phyloP scores from a whole-genome alignment of 2,797 vertebrate species.

The Notolepis coatsorum region DNA sequence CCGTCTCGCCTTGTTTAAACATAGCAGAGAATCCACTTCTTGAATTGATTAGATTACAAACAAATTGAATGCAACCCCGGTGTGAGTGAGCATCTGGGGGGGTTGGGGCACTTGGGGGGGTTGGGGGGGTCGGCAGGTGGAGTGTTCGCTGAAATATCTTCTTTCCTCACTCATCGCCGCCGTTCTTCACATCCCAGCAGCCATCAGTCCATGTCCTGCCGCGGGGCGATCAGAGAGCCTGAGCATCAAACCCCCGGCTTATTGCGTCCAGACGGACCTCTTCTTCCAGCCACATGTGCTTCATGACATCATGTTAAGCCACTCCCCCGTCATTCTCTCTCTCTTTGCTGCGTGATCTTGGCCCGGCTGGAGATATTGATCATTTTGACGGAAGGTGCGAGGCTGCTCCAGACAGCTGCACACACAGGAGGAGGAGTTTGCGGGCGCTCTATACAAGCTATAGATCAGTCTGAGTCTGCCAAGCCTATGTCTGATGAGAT shows the following conservation, averaged over 20 bases:
- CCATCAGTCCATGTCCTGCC: constrained; percentile 42
- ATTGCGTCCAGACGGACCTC: constrained; percentile 55
- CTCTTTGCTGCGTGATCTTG: not conserved
- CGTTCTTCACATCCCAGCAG: constrained; percentile 28
- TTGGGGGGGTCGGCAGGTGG: constrained; percentile 1
- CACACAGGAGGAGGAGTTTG: not conserved
- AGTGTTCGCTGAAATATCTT: constrained; percentile 4
- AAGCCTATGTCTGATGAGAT: not conserved
- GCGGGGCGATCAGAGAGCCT: constrained; percentile 21
- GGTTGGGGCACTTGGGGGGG: not conserved
- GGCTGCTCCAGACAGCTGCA: not conserved
- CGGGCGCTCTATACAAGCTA: not conserved
- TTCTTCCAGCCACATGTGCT: constrained; percentile 46
- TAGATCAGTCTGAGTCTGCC: not conserved
- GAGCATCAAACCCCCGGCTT: constrained; percentile 46
- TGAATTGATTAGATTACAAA: too few relatives aligned
- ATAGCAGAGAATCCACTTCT: too few relatives aligned
- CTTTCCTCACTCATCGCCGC: constrained; percentile 14
- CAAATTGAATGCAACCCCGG: constrained; percentile 13
- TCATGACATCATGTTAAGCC: constrained; percentile 28
- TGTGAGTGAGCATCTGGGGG: constrained; percentile 26
- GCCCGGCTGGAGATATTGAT: constrained; percentile 2
- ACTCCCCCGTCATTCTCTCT: not conserved
- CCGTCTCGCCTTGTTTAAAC: too few relatives aligned
- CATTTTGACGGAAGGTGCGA: constrained; percentile 10